Evolutionary conservation across 2,113 vertebrate species (phyloP), one percentile per base, ranked within the genome.

Genomic region (Arizona elegans): DNA sequence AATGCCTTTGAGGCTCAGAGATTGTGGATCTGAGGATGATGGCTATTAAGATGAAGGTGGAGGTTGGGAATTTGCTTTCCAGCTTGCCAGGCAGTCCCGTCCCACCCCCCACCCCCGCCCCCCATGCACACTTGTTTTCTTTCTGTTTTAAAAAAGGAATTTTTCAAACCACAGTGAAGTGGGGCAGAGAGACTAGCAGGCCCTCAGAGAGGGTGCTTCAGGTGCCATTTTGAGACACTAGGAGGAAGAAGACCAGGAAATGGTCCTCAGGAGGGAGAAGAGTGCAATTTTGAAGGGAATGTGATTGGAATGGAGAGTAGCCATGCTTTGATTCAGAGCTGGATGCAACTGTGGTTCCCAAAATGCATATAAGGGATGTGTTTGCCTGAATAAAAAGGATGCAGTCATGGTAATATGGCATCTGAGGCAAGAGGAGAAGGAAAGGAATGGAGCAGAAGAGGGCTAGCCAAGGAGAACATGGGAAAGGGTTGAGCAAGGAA

Each of bases 21-120:
- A 15, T 15, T 21, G 19, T 81, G 29, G 12, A 70, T 70, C 29
- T 33, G 65, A 33, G 65, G 5, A 33, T 70, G 17, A 21, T 0
- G 1, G 75, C 19, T 38, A 9, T 21, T 21, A 81, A 17, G 19
- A 38, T 81, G 15, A 81, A 9, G 15, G 9, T 81, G 75, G 17
- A 81, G 75, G 33, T 21, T 81, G 75, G 33, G n/a, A 81, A 81
- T 81, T 81, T 81, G 33, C 33, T 81, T 38, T 4, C 33, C 33
- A 43, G 33, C 17, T 21, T 81, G 75, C 33, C 75, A 43, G 33
- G 17, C 33, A 3, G 7, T 8, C 3, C 3, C 33, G 8, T 1
- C 12, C 3, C 12, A 0, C 0, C 29, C 29, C 12, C 3, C 12
- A 0, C 0, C 29, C 29, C 15, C 65, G 15, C 75, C 8, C 12